Evolutionary conservation across 2,888 invertebrate species (phyloP), one percentile per base, ranked within the genome.

Genomic region (Trypoxylon attenuatum): DNA sequence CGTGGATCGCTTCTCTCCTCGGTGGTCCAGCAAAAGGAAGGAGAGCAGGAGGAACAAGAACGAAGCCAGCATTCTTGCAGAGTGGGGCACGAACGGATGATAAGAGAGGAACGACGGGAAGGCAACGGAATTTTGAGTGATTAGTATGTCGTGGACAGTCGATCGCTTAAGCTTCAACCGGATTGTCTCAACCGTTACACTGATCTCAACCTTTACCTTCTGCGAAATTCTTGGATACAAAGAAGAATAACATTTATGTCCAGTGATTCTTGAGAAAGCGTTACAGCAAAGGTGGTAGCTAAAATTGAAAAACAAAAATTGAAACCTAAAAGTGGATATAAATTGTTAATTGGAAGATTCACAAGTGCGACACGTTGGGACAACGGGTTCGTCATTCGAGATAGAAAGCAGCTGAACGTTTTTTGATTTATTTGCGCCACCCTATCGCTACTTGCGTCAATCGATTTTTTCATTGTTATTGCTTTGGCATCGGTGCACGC

Each of bases 371-470:
- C 13, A 10, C 13, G 10, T 8, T 33, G 6, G 5, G 33, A 33
- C n/a, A n/a, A n/a, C n/a, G n/a, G n/a, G n/a, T n/a, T n/a, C n/a
- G n/a, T n/a, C n/a, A n/a, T n/a, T n/a, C n/a, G n/a, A n/a, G n/a
- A n/a, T n/a, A n/a, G n/a, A n/a, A n/a, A n/a, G n/a, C n/a, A n/a
- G n/a, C n/a, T n/a, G n/a, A n/a, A n/a, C n/a, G n/a, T n/a, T n/a
- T n/a, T n/a, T n/a, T n/a, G n/a, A n/a, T n/a, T n/a, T n/a, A n/a
- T n/a, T 52, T 21, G 25, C 29, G 46, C 22, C 52, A 15, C 13
- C 46, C 46, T 33, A 50, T 42, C 50, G 21, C 38, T 13, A 13
- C 13, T 79, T 84, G 69, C 84, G 84, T 84, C 84, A 84, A 82
- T 83, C 77, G 79, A 80, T 80, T 82, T 82, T 78, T 81, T 74